Evolutionary conservation across 2,797 vertebrate species (phyloP).

Genomic region (Enteromius argenteus): DNA sequence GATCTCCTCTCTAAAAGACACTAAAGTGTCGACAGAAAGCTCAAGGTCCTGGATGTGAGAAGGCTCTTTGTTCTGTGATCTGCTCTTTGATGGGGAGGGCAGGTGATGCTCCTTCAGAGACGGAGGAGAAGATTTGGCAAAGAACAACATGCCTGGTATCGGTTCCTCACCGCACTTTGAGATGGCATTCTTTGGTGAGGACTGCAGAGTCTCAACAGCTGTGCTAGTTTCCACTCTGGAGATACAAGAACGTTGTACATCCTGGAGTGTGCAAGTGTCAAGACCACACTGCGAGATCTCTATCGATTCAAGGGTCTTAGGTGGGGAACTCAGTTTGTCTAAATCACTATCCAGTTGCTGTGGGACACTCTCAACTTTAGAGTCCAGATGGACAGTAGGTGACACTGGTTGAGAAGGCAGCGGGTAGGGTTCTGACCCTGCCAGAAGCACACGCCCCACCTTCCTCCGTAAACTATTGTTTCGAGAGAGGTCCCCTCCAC

Average conservation of each 20-base stretch:
- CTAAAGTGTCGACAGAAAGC: conserved; percentile 10
- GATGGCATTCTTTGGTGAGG: conserved; percentile 28
- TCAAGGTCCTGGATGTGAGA: conserved; percentile 24
- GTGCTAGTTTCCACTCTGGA: conserved; percentile 25
- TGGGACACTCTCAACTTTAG: conserved; percentile 5
- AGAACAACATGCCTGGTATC: conserved; percentile 88
- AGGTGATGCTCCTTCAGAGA: conserved; percentile 40
- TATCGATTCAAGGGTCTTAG: conserved; percentile 19
- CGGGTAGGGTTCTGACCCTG: conserved; percentile 61
- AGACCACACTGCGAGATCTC: conserved; percentile 19
- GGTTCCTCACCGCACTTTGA: conserved; percentile 77
- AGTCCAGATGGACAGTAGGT: conserved; percentile 15
- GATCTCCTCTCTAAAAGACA: conserved; percentile 11
- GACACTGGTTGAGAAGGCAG: conserved; percentile 46
- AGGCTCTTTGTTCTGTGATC: conserved; percentile 22
- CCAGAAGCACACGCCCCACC: conserved; percentile 87
- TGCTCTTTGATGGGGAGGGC: conserved; percentile 23
- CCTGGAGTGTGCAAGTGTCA: not conserved
- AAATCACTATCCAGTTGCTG: conserved; percentile 18
- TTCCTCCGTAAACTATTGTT: conserved; percentile 88
- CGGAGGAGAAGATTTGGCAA: conserved; percentile 61
- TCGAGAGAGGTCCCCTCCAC: conserved; percentile 82
- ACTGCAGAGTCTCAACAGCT: conserved; percentile 24
- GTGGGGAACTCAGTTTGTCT: conserved; percentile 18
- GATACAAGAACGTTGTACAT: conserved; percentile 22